These are phyloP conservation scores for Prietella phreatophila DNA, from an alignment of 2,113 vertebrate genomes.

Conservation along the genomic window DNA sequence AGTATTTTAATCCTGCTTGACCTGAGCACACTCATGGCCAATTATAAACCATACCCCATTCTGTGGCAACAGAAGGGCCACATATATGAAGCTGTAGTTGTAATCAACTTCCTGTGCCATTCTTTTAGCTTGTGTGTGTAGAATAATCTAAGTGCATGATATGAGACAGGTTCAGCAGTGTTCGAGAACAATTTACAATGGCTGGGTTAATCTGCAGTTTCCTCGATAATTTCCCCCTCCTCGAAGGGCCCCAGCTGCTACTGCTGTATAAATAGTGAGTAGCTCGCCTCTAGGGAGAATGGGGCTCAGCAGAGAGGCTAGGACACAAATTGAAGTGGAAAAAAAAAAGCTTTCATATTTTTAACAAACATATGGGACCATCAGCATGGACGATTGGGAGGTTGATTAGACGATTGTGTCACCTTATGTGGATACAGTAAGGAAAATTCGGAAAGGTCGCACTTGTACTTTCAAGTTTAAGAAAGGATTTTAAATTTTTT, in stretches of 20 bases:
- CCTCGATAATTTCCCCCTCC: constrained; percentile 66
- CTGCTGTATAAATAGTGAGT: constrained; percentile 77
- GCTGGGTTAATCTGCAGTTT: constrained; percentile 75
- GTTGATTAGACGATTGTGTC: constrained; percentile 36
- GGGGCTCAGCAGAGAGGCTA: constrained; percentile 70
- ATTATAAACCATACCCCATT: constrained; percentile 4
- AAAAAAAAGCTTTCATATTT: constrained; percentile 76
- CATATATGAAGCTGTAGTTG: constrained; percentile 35
- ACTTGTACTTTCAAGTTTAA: constrained; percentile 43
- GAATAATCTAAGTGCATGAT: constrained; percentile 38
- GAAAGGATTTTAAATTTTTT: neutral
- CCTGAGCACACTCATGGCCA: constrained; percentile 16
- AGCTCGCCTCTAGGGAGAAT: constrained; percentile 63
- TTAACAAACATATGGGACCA: constrained; percentile 78
- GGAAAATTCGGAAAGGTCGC: constrained; percentile 31
- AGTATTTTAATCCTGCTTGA: constrained; percentile 47
- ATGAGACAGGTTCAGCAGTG: constrained; percentile 30
- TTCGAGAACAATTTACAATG: constrained; percentile 62
- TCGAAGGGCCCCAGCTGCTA: constrained; percentile 79
- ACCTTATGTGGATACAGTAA: constrained; percentile 66
- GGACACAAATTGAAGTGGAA: constrained; percentile 73
- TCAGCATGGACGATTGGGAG: constrained; percentile 66
- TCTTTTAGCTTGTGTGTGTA: constrained; percentile 25
- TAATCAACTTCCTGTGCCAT: constrained; percentile 50
- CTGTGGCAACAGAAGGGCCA: constrained; percentile 9